Conservation (phyloP, 2,888 invertebrate species). For the Endotricha flammealis region DNA sequence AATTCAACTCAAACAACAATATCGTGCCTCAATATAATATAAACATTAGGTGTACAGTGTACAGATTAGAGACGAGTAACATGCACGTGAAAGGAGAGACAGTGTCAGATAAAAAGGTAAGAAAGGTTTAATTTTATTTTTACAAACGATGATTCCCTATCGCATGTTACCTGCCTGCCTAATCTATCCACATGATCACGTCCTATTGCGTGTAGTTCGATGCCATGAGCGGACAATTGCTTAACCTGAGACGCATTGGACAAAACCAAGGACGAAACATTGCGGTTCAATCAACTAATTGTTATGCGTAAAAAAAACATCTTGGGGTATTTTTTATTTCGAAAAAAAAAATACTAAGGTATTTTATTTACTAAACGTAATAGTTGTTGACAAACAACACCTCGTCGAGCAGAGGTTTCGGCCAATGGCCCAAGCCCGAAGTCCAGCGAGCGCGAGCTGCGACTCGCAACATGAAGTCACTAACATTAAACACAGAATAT, state of each 20-base stretch:
- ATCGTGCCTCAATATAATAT: constrained; percentile 27
- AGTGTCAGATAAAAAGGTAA: constrained; percentile 20
- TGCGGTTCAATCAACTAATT: too few relatives aligned
- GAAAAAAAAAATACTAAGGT: too few relatives aligned
- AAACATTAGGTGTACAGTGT: constrained; percentile 31
- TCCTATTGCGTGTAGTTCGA: constrained; percentile 14
- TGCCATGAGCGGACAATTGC: constrained; percentile 16
- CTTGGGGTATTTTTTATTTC: too few relatives aligned
- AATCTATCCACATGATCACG: constrained; percentile 32
- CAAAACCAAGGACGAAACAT: not conserved
- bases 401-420: not conserved
- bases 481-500: constrained; percentile 78
- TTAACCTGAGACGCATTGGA: constrained; percentile 17
- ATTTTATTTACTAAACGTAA: too few relatives aligned
- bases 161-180: constrained; percentile 35
- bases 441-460: constrained; percentile 30
- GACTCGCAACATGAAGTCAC: constrained; percentile 56
- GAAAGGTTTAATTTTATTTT: constrained; percentile 17
- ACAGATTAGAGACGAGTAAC: constrained; percentile 33
- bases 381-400: too few relatives aligned
- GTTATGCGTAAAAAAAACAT: too few relatives aligned
- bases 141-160: constrained; percentile 21
- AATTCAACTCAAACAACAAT: too few relatives aligned
- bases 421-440: not conserved
- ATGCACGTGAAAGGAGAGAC: constrained; percentile 15